Conservation (phyloP, 2,797 vertebrate species). For the Nasua narica region DNA sequence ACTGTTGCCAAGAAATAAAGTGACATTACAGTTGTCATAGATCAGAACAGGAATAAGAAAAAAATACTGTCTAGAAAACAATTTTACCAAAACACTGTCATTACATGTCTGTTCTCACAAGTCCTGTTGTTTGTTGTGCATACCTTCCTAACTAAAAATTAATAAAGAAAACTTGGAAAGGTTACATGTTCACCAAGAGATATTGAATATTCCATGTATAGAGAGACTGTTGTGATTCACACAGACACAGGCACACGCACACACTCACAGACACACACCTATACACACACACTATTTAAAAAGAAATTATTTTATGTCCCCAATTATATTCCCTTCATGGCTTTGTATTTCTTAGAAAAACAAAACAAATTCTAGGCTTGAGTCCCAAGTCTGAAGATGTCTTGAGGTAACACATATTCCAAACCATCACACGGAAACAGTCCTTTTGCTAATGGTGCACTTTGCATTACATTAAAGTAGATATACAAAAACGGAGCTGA, state of each 20-base stretch:
- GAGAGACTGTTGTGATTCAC: background rate
- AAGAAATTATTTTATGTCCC: conserved; percentile 31
- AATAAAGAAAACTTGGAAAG: conserved; percentile 57
- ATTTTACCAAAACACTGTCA: conserved; percentile 58
- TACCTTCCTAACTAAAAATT: conserved; percentile 51
- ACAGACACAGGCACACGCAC: background rate
- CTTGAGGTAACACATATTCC: background rate
- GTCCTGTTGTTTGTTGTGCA: conserved; percentile 25
- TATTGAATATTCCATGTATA: conserved; percentile 5
- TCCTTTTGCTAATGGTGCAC: background rate
- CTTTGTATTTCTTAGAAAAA: conserved; percentile 14
- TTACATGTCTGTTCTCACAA: conserved; percentile 32
- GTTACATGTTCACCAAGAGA: conserved; percentile 43
- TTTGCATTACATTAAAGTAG: background rate
- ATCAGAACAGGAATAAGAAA: conserved; percentile 30
- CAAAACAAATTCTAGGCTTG: conserved; percentile 9
- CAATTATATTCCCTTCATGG: background rate
- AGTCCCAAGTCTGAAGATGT: conserved; percentile 17
- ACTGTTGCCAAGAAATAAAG: conserved; percentile 62
- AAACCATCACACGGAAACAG: background rate
- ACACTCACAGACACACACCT: background rate
- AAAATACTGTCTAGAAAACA: conserved; percentile 59
- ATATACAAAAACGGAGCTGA: background rate
- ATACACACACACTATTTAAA: background rate
- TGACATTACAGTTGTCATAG: conserved; percentile 69